Evolutionary conservation across 2,888 invertebrate species (phyloP).

Genomic region (Drosophila mulleri): DNA sequence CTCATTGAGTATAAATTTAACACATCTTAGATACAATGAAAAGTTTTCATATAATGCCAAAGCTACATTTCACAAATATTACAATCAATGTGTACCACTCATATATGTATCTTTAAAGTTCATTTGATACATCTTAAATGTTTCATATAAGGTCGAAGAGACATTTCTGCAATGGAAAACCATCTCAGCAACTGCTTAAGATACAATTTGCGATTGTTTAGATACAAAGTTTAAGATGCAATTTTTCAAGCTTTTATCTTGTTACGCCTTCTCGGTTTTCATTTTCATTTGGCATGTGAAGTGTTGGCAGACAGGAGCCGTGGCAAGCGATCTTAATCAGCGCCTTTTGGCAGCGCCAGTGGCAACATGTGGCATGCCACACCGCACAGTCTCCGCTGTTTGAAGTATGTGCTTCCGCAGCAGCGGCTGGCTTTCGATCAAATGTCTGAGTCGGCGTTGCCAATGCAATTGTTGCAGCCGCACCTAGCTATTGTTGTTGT

Average conservation of each 20-base stretch:
- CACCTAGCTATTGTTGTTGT: conserved; percentile 66
- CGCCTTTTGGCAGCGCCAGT: conserved; percentile 48
- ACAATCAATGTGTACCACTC: background rate
- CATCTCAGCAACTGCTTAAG: background rate
- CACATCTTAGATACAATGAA: background rate
- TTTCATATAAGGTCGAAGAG: background rate
- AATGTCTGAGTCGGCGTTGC: conserved; percentile 57
- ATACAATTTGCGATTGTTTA: background rate
- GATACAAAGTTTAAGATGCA: conserved; percentile 1
- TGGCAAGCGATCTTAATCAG: conserved; percentile 53
- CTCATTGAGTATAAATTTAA: background rate
- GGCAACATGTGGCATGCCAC: conserved; percentile 43
- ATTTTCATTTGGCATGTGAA: conserved; percentile 27
- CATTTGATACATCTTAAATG: background rate
- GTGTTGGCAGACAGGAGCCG: conserved; percentile 29
- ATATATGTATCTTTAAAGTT: background rate
- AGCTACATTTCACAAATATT: background rate
- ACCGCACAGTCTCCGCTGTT: conserved; percentile 11
- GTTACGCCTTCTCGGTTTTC: conserved; percentile 18
- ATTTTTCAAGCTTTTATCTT: background rate
- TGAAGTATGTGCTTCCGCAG: conserved; percentile 62
- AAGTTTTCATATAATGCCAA: background rate
- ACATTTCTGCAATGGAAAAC: background rate
- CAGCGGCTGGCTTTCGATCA: conserved; percentile 72
- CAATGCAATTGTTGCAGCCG: conserved; percentile 42